Percentiles rank a stretch among this genome's conserved stretches.
Evolutionary conservation across 2,113 vertebrate genomes (phyloP).

Genomic region (Cromileptes altivelis): DNA sequence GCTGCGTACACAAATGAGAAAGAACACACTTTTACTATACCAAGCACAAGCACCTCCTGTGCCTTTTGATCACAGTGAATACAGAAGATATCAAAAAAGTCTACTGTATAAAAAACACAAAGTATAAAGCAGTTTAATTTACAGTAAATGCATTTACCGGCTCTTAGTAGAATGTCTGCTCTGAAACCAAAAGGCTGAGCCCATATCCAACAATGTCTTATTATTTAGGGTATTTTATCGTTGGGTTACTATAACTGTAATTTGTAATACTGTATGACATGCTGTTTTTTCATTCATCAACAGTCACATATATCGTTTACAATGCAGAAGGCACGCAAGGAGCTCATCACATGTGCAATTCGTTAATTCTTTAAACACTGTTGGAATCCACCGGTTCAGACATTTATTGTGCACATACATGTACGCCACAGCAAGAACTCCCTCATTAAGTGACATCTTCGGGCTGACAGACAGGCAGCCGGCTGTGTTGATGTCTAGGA

Average conservation of each 20-base stretch:
- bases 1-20: slow-evolving; percentile 64
- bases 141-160: slow-evolving; percentile 68
- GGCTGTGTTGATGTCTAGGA: slow-evolving; percentile 52
- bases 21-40: slow-evolving; percentile 65
- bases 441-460: slow-evolving; percentile 52
- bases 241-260: slow-evolving; percentile 45
- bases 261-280: slow-evolving; percentile 66
- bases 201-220: slow-evolving; percentile 23
- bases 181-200: slow-evolving; percentile 64
- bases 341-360: slow-evolving; percentile 75
- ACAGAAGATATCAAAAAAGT: slow-evolving; percentile 82
- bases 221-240: slow-evolving; percentile 44
- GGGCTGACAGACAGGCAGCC: slow-evolving; percentile 47
- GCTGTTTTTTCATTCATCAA: slow-evolving; percentile 65
- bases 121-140: slow-evolving; percentile 79
- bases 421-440: slow-evolving; percentile 54
- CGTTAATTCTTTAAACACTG: slow-evolving; percentile 36
- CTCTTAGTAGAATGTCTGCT: slow-evolving; percentile 56
- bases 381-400: slow-evolving; percentile 45
- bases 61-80: slow-evolving; percentile 77
- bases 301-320: slow-evolving; percentile 62
- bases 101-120: slow-evolving; percentile 80
- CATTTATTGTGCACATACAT: slow-evolving; percentile 46
- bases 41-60: slow-evolving; percentile 70
- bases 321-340: slow-evolving; percentile 79